Percentiles rank a stretch among this genome's conserved stretches.
Conservation (phyloP, 2,113 vertebrate species). For the Sander lucioperca region DNA sequence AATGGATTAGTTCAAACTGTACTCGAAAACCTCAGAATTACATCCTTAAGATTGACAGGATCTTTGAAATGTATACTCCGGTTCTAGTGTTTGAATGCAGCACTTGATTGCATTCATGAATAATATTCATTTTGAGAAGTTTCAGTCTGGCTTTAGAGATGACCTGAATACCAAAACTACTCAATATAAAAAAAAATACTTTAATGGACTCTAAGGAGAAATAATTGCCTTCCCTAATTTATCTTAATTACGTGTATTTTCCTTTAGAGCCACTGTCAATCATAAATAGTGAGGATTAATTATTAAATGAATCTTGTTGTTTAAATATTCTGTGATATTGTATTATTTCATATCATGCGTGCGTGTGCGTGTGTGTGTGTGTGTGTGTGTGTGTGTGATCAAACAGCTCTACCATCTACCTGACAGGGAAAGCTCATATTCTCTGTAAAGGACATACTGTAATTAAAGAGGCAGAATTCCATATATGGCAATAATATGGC, state of each 20-base stretch:
- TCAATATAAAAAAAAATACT: background rate
- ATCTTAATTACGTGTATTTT: too few species aligned
- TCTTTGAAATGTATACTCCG: background rate
- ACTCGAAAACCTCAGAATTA: background rate
- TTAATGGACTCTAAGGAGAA: background rate
- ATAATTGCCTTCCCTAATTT: too few species aligned
- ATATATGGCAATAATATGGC: background rate
- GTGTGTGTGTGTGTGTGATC: too few species aligned
- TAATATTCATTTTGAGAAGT: background rate
- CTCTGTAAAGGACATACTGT: background rate
- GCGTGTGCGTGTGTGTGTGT: too few species aligned
- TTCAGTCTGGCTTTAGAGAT: background rate
- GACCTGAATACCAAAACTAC: constrained; percentile 2
- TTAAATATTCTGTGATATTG: too few species aligned
- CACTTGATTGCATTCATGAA: constrained; percentile 5
- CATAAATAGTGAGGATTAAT: too few species aligned
- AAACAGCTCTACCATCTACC: background rate
- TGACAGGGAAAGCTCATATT: background rate
- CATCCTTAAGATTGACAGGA: background rate
- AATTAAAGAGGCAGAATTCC: background rate
- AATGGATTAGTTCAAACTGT: too few species aligned
- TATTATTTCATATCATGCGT: too few species aligned
- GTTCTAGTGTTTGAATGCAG: constrained; percentile 4
- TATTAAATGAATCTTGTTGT: too few species aligned
- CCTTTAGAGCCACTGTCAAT: too few species aligned